Evolutionary conservation across 1,140 invertebrate species (phyloP), one percentile per base, ranked within the genome.

Genomic region (Drosophila lacertosa): DNA sequence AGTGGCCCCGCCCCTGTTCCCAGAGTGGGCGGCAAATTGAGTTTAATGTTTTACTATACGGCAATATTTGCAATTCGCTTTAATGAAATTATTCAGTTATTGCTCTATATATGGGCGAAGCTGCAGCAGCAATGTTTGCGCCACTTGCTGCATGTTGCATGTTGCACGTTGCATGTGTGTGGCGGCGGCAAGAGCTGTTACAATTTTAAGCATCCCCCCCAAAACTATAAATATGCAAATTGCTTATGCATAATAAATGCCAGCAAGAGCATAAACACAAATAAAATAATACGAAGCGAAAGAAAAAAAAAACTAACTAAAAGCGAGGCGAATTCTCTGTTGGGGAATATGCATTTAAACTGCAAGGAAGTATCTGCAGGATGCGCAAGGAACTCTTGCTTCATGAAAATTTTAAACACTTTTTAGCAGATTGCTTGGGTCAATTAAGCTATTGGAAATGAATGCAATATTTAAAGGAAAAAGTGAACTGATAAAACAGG

Each of bases 51-150:
- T 77, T 67, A 74, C 73, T 64, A 81, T 55, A 71, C 37, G 63
- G 55, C 47, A 54, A 54, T 72, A 86, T 82, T 69, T 55, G 73
- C 59, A 62, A 82, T 77, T 77, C 58, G 63, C 67, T 72, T 59
- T 88, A 86, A 88, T 88, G 66, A 75, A 88, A 88, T 75, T 88
- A 88, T 82, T 45, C 77, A 71, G 82, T 75, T 88, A 86, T 77
- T 66, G 66, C 63, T 77, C 68, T 51, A 71, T 82, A 71, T 82
- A 64, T 58, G 15, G 20, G 10, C 10, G 35, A 13, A 2, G 47
- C 22, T 45, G 45, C 53, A 26, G 9, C 24, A 48, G n/a, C n/a
- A n/a, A n/a, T n/a, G n/a, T n/a, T n/a, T n/a, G n/a, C n/a, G n/a
- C n/a, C n/a, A n/a, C n/a, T n/a, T n/a, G n/a, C n/a, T n/a, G n/a